These are phyloP conservation scores for Halotydeus destructor DNA, from an alignment of 1,140 invertebrate species.

Conservation along the genomic window DNA sequence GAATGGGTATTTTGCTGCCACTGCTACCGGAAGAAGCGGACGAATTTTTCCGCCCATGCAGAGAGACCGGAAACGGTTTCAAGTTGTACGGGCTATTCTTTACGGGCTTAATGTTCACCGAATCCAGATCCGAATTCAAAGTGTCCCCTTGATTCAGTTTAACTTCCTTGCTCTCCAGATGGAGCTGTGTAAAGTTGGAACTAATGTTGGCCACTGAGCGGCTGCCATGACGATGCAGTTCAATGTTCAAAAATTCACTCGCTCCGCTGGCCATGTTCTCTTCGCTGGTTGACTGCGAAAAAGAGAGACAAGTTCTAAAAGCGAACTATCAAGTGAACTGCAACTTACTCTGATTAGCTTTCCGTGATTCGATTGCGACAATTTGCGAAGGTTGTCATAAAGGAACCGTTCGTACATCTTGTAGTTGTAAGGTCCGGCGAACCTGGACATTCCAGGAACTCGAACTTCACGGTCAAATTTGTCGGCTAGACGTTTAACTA, in stretches of 20 bases:
- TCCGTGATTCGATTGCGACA: not conserved
- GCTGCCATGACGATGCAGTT: not conserved
- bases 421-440: conserved; percentile 48
- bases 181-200: not conserved
- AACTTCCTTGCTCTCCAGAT: not conserved
- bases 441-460: conserved; percentile 42
- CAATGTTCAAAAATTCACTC: conserved; percentile 4
- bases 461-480: conserved; percentile 54
- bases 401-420: conserved; percentile 75
- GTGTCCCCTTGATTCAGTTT: not conserved
- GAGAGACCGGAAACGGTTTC: not conserved
- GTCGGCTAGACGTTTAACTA: conserved; percentile 61
- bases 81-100: too few species aligned
- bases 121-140: not conserved
- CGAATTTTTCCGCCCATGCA: not conserved
- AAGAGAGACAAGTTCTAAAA: not conserved
- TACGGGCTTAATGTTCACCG: too few species aligned
- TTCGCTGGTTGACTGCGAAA: conserved; percentile 7
- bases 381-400: conserved; percentile 37
- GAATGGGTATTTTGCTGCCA: not conserved
- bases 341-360: not conserved
- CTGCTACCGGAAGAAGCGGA: not conserved
- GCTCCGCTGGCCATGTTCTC: conserved; percentile 11
- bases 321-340: conserved; percentile 1
- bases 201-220: not conserved